These are phyloP conservation scores for Halocynthia roretzi DNA, from an alignment of 23 tunicate species.

Conservation along the genomic window DNA sequence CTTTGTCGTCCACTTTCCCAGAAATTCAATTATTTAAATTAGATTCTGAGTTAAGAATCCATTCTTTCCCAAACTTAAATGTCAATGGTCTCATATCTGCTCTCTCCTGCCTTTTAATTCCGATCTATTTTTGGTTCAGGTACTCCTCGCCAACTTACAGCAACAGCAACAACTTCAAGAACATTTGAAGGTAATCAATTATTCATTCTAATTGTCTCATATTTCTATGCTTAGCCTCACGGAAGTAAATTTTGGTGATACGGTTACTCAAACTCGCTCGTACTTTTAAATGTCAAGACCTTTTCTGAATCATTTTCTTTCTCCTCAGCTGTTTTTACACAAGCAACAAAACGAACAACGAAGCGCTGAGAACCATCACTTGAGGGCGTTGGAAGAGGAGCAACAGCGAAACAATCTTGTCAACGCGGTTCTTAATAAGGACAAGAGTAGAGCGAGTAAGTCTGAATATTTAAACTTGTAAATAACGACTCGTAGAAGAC, in stretches of 20 bases:
- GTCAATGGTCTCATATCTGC: too few species aligned
- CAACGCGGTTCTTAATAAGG: constrained; percentile 30
- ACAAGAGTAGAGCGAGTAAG: constrained; percentile 44
- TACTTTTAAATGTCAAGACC: neutral
- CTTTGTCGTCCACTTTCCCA: too few species aligned
- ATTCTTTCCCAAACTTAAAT: too few species aligned
- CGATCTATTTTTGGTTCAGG: constrained; percentile 21
- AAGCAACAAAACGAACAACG: constrained; percentile 29
- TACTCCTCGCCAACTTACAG: constrained; percentile 52
- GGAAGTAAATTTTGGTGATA: neutral
- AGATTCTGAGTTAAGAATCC: too few species aligned
- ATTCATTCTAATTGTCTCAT: neutral
- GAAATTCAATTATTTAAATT: too few species aligned
- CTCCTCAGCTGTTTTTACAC: constrained; percentile 30
- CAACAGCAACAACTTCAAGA: constrained; percentile 65
- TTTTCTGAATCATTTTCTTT: neutral
- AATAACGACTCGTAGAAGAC: too few species aligned
- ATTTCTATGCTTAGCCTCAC: neutral
- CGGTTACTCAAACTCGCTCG: neutral
- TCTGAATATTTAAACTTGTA: neutral
- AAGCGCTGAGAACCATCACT: constrained; percentile 9
- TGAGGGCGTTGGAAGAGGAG: constrained; percentile 4
- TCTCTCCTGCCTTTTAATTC: too few species aligned
- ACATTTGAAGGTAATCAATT: constrained; percentile 41
- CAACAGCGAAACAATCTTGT: constrained; percentile 30